Evolutionary conservation across 23 tunicate species (phyloP), one percentile per base, ranked within the genome.

Genomic region (Ciona savignyi): DNA sequence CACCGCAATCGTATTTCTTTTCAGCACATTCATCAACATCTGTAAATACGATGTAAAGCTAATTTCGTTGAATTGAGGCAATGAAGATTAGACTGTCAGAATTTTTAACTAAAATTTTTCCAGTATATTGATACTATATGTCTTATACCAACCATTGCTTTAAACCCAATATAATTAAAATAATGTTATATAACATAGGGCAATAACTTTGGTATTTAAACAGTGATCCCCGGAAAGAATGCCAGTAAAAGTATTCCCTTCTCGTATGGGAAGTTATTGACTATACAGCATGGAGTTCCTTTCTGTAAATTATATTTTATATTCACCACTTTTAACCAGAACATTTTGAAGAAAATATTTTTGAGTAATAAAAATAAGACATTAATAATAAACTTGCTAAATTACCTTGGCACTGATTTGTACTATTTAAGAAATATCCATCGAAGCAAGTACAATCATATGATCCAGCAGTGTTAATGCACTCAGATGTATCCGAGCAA

Each of bases 1-100:
- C 66, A 31, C 62, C 60, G 29, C 85, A 80, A 25, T 63, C 70
- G 26, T 73, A 42, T 22, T 76, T 63, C 23, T 35, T 74, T 3
- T 60, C 78, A 21, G 62, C 34, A 63, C 85, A 80, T 63, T 80
- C 85, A 35, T 80, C 85, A 34, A 80, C 27, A 70, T 77, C 71
- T 27, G 26, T 70, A 28, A 70, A 42, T 35, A 68, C 67, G 0
- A n/a, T n/a, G n/a, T n/a, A n/a, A n/a, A n/a, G n/a, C n/a, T n/a
- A n/a, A n/a, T n/a, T n/a, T n/a, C n/a, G n/a, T 21, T 56, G 19
- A 25, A 48, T 22, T 23, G 20, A 31, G 61, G 15, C 15, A 49
- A 49, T 49, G 61, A n/a, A 49, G 20, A 49, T 49, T 11, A 11
- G 20, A 11, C 20, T 49, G 61, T 11, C 61, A 49, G 19, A 11